Base-by-base conservation (phyloP, 2,888 invertebrate species). In the Eupithecia centaureata region DNA sequence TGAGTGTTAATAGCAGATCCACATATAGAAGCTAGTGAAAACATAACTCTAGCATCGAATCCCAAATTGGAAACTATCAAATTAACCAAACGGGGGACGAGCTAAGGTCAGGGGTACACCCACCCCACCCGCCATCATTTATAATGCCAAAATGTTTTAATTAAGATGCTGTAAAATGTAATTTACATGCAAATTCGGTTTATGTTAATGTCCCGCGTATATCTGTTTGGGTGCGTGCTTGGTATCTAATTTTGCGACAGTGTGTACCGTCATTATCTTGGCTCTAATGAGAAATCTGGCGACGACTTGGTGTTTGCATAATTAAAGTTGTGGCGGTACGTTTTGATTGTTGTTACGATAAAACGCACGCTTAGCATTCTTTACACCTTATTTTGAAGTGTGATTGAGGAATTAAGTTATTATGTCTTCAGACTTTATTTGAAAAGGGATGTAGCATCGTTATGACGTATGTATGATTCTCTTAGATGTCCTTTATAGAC, bases 181-280 rank as follows among this genome's bases (percentile, higher is more conserved):
- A 94, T 94, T 94, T 94, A 93, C 93, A 94, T 94, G 94, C 93
- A 93, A 94, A 94, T 94, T 94, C 93, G 94, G 94, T 94, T 94
- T 94, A 94, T 94, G 94, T 94, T 94, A 94, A 94, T 94, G 93
- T 90, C 87, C 87, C 89, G 88, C 91, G 92, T 92, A 92, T 93
- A 91, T 93, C 91, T 92, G 93, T 92, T 92, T 92, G 92, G 92
- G 92, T 92, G 92, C 92, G 93, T 92, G 92, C 90, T 88, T 88
- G 91, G 89, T 92, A 92, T 93, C 92, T 93, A 92, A 93, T 93
- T 93, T 92, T 91, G 92, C 92, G 92, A 93, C 92, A 92, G 92
- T 92, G 91, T 92, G 90, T 91, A 90, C 90, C 88, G 91, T 92
- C 92, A 93, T 93, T 93, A 93, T 93, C 92, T 92, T 91, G 86